These are phyloP conservation scores for Drosophila fungiperda DNA, from an alignment of 2,888 invertebrate species.

Conservation along the genomic window DNA sequence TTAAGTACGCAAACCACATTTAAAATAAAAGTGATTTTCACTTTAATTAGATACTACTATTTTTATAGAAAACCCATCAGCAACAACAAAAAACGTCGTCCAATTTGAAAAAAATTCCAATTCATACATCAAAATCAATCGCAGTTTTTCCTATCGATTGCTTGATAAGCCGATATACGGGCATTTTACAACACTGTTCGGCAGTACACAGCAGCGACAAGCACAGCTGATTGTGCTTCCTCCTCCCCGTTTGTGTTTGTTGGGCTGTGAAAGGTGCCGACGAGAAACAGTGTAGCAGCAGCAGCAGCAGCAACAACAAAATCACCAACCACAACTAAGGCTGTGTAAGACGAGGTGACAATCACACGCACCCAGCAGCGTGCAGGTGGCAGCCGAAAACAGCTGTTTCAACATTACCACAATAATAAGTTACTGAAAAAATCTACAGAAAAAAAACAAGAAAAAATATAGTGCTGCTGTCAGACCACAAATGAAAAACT, in stretches of 20 bases:
- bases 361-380: conserved; percentile 39
- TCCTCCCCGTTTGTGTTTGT: conserved; percentile 40
- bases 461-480: conserved; percentile 25
- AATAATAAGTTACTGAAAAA: conserved; percentile 41
- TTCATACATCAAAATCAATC: conserved; percentile 4
- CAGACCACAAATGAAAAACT: conserved; percentile 28
- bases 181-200: conserved; percentile 61
- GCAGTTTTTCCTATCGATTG: conserved; percentile 54
- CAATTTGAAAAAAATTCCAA: conserved; percentile 38
- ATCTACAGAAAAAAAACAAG: conserved; percentile 26
- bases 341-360: conserved; percentile 64
- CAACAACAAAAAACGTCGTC: conserved; percentile 29
- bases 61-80: conserved; percentile 56
- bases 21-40: conserved; percentile 48
- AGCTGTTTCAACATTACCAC: conserved; percentile 73
- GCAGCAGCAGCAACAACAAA: conserved; percentile 33
- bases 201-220: conserved; percentile 15
- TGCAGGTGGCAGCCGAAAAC: conserved; percentile 63
- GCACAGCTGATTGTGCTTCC: conserved; percentile 62
- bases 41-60: conserved; percentile 53
- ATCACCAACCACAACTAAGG: conserved; percentile 12
- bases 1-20: conserved; percentile 42
- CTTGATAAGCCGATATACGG: conserved; percentile 40
- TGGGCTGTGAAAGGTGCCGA: conserved; percentile 48
- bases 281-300: conserved; percentile 34